Conservation (phyloP, 2,797 vertebrate genomes). For the Simalia tracyae region DNA sequence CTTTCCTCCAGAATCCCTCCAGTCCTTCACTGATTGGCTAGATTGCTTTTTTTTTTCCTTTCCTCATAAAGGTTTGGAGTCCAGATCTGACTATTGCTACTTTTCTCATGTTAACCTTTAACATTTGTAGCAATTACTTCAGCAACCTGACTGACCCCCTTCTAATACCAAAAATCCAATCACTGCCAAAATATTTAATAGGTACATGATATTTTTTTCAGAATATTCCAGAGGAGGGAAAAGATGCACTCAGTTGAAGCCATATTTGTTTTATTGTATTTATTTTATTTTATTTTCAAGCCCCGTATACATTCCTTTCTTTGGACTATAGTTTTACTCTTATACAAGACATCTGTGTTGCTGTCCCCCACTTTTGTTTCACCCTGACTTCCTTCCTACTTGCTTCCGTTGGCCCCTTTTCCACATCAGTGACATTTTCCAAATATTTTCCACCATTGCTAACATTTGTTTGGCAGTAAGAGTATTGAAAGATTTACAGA, state of each 20-base stretch:
- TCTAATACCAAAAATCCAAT: constrained; percentile 67
- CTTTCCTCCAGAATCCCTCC: constrained; percentile 63
- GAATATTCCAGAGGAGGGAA: constrained; percentile 47
- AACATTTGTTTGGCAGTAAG: constrained; percentile 41
- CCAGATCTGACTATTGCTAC: constrained; percentile 55
- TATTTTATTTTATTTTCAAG: not conserved
- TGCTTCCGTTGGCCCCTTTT: constrained; percentile 13
- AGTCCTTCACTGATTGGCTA: constrained; percentile 49
- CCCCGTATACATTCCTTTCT: constrained; percentile 40
- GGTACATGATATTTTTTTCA: constrained; percentile 60
- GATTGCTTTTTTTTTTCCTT: not conserved
- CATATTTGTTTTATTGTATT: constrained; percentile 35
- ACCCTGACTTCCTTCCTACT: constrained; percentile 36
- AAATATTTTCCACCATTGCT: constrained; percentile 50
- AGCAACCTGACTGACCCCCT: constrained; percentile 67
- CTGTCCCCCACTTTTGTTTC: constrained; percentile 17
- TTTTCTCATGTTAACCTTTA: constrained; percentile 69
- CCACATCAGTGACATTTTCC: constrained; percentile 33
- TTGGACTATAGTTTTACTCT: constrained; percentile 33
- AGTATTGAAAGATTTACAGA: constrained; percentile 24
- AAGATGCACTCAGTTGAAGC: constrained; percentile 53
- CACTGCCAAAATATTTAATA: constrained; percentile 59
- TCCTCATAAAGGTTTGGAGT: not conserved
- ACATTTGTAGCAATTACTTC: constrained; percentile 71
- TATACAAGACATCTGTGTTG: constrained; percentile 27